Base-by-base conservation (phyloP, 2,797 vertebrate genomes). In the Rhabdophis nuchalis region DNA sequence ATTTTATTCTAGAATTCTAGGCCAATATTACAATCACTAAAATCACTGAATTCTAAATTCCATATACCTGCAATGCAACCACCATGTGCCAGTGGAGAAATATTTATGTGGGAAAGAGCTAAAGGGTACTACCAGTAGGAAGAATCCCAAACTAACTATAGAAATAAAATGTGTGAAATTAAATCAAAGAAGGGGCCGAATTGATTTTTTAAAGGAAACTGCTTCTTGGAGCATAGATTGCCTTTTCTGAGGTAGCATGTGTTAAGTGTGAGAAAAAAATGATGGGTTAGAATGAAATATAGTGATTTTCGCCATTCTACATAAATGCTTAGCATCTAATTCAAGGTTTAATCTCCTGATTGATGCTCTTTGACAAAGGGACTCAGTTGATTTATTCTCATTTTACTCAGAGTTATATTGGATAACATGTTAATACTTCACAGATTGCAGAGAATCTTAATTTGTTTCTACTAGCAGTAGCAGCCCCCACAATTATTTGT, bases 1-100 rank as follows among this genome's bases (percentile, higher is more conserved):
- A 93, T 60, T 94, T 87, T 58, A 92, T 92, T 85, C 87, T 85
- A 94, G 93, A 94, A 86, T 61, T 56, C 12, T 86, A 88, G 36
- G 27, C 27, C 64, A 89, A 50, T 52, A 53, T 85, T 85, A 52
- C 46, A 85, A 14, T 50, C 6, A 5, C 50, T 85, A 85, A 85
- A 85, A 16, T 85, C 5, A 85, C 11, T 12, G 82, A 29, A 2
- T 25, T 52, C 46, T 52, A 11, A 52, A 85, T 46, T 85, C 10
- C 41, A 85, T 85, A 25, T 29, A 54, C 18, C 1, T 57, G 12
- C 89, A 90, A 32, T 57, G 53, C 32, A 90, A 41, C 13, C 27
- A 13, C 68, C 13, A 90, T 29, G 52, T 29, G 13, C 32, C 27
- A 89, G 10, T 89, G 14, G 29, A 61, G 6, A 29, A 16, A 1